Evolutionary conservation across 2,113 vertebrate genomes (phyloP), one percentile per base, ranked within the genome.

Genomic region (Brachypodius melanocephalos): DNA sequence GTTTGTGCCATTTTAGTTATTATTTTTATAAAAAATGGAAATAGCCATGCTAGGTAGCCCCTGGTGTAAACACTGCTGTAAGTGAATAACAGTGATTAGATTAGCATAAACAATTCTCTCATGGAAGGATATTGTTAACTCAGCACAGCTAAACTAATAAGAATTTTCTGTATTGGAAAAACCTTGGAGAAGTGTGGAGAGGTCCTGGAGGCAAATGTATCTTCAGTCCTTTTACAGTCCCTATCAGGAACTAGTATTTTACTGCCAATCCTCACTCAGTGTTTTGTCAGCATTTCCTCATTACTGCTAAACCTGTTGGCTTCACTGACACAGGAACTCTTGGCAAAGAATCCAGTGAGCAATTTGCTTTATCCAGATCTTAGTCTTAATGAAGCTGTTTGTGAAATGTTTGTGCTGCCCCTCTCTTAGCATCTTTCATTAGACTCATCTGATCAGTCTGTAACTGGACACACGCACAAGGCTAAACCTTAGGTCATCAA

Each of bases 401-500:
- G 38, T 46, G 54, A 69, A 77, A 46, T 0, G 2, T 66, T 76
- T 73, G 29, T 69, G 36, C 59, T 79, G 8, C n/a, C 65, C 19
- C 46, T 58, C 38, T 48, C 18, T 15, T 32, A 42, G 19, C 17
- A 52, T 38, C 38, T 54, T 85, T 85, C 14, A 29, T 75, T 57
- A 76, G 40, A 79, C 48, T 48, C 6, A 3, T 31, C 10, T 72
- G 48, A 26, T 57, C 13, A 8, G 31, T 58, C 55, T 3, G 0
- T 42, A 40, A 8, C 5, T 11, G 4, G 40, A 18, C 16, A 52
- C 6, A 2, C 0, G 2, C n/a, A 77, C 42, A 57, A 69, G 13
- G 29, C 36, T 76, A 18, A 76, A 40, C 29, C 6, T 54, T 28
- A 18, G 36, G 22, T 65, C 26, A 54, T 38, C 0, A 0, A 4